Base-by-base conservation (phyloP, 2,888 invertebrate species). In the Aporophyla lueneburgensis region DNA sequence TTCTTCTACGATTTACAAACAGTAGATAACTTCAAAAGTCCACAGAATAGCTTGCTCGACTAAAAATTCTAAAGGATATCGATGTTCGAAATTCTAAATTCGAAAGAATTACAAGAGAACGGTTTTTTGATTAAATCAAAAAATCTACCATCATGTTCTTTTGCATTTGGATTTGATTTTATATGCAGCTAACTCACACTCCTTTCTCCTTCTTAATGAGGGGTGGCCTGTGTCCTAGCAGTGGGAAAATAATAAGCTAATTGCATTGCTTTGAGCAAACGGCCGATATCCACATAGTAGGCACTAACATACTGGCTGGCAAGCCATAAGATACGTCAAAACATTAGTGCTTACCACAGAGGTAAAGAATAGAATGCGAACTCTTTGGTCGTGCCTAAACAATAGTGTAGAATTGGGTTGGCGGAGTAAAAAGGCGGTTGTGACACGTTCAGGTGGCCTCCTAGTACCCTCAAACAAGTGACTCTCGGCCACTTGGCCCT, bases 371-470 rank as follows among this genome's bases (percentile, higher is more conserved):
- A 87, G 83, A 87, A 89, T 81, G 70, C 81, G 58, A 83, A 81
- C 72, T 81, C 82, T 85, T 78, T 82, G 80, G 86, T 77, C 86
- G 82, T 87, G 84, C 80, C 85, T 74, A 87, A 93, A 93, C 94
- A 93, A 93, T 92, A 89, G 91, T 91, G 87, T 88, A 89, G 88
- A 91, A 89, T 89, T 90, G 84, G 88, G 88, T 89, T 89, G 87
- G 86, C 88, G 84, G 78, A 76, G 71, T 91, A 91, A 92, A 93
- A 93, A 89, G 88, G 84, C 89, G 80, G 86, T 87, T 82, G 89
- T 71, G 91, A 92, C 92, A 93, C 91, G 92, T 91, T 92, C 94
- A 93, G 92, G 93, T 93, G 91, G 92, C 88, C 85, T 78, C 80
- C 80, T 76, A 86, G 88, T 85, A 87, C 84, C 84, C 85, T 86